Conservation (phyloP, 2,888 invertebrate species). For the Xestia ashworthii region DNA sequence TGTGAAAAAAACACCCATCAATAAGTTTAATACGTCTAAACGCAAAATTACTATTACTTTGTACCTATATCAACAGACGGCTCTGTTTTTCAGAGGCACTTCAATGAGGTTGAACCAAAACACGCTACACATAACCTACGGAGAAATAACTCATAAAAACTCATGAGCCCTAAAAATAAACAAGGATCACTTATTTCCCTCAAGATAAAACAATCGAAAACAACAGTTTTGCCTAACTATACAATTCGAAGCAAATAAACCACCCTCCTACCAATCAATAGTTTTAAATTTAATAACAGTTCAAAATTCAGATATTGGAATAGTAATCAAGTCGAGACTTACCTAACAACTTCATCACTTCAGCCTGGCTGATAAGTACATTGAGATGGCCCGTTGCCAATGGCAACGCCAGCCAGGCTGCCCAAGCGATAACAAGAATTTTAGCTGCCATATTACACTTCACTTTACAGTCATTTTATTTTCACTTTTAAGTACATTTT, state of each 20-base stretch:
- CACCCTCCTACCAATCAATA: constrained; percentile 54
- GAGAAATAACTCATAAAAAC: background rate
- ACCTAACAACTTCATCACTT: constrained; percentile 95
- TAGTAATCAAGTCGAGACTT: constrained; percentile 82
- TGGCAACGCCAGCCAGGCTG: constrained; percentile 86
- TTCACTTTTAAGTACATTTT: constrained; percentile 84
- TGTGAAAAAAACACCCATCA: background rate
- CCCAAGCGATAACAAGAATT: constrained; percentile 85
- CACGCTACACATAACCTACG: too few relatives aligned
- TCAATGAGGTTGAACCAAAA: background rate
- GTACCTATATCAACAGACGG: background rate
- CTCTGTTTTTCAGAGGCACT: background rate
- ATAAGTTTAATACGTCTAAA: background rate
- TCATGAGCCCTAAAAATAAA: background rate
- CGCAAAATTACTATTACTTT: background rate
- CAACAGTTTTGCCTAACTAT: background rate
- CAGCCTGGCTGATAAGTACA: constrained; percentile 95
- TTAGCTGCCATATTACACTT: constrained; percentile 81
- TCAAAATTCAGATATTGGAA: constrained; percentile 59
- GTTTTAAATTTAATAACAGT: constrained; percentile 65
- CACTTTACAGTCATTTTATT: constrained; percentile 82
- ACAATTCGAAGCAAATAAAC: constrained; percentile 28
- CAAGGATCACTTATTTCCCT: background rate
- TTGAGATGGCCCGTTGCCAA: constrained; percentile 93
- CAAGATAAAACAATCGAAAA: background rate